phyloP scores from a whole-genome alignment of 2,797 vertebrate species.

The Octomys mimax region DNA sequence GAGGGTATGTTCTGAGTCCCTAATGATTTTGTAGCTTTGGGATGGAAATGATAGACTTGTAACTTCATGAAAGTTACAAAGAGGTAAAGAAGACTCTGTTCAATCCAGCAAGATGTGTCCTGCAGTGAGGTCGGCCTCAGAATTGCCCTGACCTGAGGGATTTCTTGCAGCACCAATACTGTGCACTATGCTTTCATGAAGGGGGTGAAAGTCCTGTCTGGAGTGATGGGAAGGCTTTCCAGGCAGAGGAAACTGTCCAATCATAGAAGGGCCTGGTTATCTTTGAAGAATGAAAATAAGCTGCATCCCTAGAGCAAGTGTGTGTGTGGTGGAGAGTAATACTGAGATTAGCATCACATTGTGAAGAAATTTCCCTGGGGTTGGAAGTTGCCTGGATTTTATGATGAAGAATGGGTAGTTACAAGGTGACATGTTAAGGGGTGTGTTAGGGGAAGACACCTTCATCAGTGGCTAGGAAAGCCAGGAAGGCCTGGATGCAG shows the following conservation, averaged over 20 bases:
- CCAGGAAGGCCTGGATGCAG: too few relatives aligned
- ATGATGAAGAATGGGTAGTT: neutral
- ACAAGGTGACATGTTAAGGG: neutral
- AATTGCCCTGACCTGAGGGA: neutral
- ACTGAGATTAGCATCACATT: neutral
- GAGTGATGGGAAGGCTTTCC: neutral
- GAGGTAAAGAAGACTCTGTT: neutral
- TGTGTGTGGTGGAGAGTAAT: neutral
- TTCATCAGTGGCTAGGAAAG: neutral
- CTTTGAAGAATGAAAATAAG: neutral
- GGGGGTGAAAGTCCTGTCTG: neutral
- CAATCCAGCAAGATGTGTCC: neutral
- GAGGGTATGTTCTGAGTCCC: neutral
- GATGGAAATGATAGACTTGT: too few relatives aligned
- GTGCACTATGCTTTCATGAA: neutral
- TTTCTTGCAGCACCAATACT: neutral
- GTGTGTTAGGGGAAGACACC: neutral
- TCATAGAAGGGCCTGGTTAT: neutral
- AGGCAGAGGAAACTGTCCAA: neutral
- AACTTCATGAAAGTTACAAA: neutral
- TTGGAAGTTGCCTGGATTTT: conserved; percentile 42
- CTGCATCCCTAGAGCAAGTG: neutral
- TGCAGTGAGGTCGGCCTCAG: neutral
- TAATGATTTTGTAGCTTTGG: neutral
- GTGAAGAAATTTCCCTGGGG: neutral